Evolutionary conservation across 1,140 invertebrate species (phyloP).

Genomic region (Meteorus sp.): DNA sequence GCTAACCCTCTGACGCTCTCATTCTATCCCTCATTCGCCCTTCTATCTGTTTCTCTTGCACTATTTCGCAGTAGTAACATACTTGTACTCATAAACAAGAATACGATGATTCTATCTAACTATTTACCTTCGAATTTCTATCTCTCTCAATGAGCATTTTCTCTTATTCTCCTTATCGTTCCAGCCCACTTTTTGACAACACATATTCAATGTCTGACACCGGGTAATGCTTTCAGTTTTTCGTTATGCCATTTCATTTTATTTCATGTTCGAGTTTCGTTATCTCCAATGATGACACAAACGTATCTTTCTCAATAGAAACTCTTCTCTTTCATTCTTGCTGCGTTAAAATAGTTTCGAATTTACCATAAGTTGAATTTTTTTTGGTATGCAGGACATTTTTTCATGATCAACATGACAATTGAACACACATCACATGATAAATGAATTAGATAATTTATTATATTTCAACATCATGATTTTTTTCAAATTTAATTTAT

Average conservation of each 20-base stretch:
- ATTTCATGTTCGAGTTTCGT: too few species aligned
- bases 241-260: neutral
- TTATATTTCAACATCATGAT: too few species aligned
- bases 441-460: too few species aligned
- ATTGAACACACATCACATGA: too few species aligned
- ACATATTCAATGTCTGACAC: neutral
- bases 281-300: neutral
- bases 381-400: too few species aligned
- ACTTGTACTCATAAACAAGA: neutral
- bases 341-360: too few species aligned
- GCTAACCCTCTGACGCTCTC: constrained; percentile 20
- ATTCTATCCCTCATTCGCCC: neutral
- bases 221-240: neutral
- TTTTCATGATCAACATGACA: too few species aligned
- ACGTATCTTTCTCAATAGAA: neutral
- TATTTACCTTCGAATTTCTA: neutral
- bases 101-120: neutral
- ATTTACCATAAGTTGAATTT: too few species aligned
- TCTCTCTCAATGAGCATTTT: neutral
- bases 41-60: constrained; percentile 3
- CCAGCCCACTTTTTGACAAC: constrained; percentile 1
- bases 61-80: neutral
- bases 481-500: too few species aligned
- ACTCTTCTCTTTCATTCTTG: too few species aligned
- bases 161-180: neutral